Conservation (phyloP, 2,888 invertebrate genomes). For the Agrochola lota region DNA sequence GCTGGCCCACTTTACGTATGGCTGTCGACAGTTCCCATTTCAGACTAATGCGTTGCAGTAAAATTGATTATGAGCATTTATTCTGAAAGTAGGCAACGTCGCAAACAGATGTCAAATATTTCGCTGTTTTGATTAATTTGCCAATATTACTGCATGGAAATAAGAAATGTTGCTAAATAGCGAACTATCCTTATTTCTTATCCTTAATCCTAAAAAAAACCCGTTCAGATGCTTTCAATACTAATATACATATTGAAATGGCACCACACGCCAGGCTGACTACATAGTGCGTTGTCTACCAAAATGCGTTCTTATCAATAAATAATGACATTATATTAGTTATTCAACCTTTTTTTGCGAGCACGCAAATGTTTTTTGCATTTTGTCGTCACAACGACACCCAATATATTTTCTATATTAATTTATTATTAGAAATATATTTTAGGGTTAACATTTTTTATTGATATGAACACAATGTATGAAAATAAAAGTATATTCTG, state of each 20-base stretch:
- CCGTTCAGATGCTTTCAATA: not conserved
- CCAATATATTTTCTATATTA: no score
- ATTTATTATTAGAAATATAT: slow-evolving; percentile 11
- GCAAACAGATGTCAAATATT: no score
- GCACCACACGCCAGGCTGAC: not conserved
- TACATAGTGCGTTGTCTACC: slow-evolving; percentile 9
- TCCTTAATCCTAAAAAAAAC: not conserved
- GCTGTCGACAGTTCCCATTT: not conserved
- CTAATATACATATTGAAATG: not conserved
- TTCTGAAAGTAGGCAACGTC: no score
- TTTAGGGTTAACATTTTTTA: slow-evolving; percentile 8
- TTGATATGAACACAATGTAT: slow-evolving; percentile 30
- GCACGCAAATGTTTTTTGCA: not conserved
- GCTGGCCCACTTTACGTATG: not conserved
- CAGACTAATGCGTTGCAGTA: not conserved
- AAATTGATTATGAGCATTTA: not conserved
- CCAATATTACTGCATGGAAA: no score
- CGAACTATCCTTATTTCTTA: no score
- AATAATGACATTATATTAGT: not conserved
- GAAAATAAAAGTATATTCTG: slow-evolving; percentile 31
- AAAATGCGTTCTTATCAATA: slow-evolving; percentile 32
- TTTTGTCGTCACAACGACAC: not conserved
- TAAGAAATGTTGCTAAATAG: no score
- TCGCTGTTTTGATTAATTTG: no score
- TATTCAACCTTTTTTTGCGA: not conserved